Base-by-base conservation (phyloP, 2,888 invertebrate genomes). In the Troilus luridus region DNA sequence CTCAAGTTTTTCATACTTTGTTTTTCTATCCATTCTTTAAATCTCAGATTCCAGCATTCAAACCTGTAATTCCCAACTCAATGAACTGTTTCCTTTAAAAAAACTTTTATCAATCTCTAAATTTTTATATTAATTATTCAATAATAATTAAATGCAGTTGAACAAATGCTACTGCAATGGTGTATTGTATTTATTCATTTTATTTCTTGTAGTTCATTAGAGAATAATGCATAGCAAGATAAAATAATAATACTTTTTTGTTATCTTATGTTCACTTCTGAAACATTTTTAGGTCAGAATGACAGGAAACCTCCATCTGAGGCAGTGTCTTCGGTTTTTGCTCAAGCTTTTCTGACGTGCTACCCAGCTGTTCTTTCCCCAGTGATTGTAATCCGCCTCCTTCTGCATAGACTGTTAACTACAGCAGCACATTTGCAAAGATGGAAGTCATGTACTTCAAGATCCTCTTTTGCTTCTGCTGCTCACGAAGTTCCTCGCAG, bases 321-420 rank as follows among this genome's bases (percentile, higher is more conserved):
- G 92, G 93, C 94, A 10, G 91, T 92, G 88, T 93, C 93, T n/a
- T 91, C 93, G 58, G 92, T 93, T 88, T 94, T 94, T 92, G 94
- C 94, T 60, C 93, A 94, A 92, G 94, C 93, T 91, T 94, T 94
- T 92, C 93, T 94, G 92, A 93, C 94, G 56, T 94, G 94, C 92
- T 94, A 95, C 91, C 95, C 95, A 5, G 94, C 95, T 92, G 94
- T 95, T 17, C 94, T 95, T 90, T 95, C 95, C 93, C 95, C 95
- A 2, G 94, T 95, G 64, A 95, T 95, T 90, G 94, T 95, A 72
- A 93, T 95, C 77, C 94, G 95, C 54, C 94, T 95, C 88, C 94
- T 95, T 60, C 94, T 95, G 91, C 95, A 95, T 93, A 94, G 95
- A 91, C 94, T 95, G 92, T 94, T 95, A 91, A 95, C 95, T 88